phyloP scores from a whole-genome alignment of 2,113 vertebrate species.

The Anthoscopus minutus region DNA sequence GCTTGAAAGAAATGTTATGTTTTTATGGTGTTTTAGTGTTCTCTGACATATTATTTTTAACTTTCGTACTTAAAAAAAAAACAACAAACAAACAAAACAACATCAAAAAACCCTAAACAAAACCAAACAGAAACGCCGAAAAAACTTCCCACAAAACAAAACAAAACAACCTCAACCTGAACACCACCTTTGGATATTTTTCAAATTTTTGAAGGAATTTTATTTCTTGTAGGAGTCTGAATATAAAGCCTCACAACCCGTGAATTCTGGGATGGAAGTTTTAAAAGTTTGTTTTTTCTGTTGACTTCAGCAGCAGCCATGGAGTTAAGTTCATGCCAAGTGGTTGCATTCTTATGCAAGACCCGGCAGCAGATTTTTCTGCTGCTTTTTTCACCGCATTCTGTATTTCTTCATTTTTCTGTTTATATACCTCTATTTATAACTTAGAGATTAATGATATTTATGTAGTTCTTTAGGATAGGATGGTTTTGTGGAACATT shows the following conservation, averaged over 20 bases:
- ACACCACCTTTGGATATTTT: neutral
- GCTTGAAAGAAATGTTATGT: neutral
- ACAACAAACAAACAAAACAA: neutral
- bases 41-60: neutral
- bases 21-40: neutral
- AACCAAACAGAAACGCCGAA: too few relatives aligned
- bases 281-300: neutral
- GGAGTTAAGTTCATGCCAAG: neutral
- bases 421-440: neutral
- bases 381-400: neutral
- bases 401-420: neutral
- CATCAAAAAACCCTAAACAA: neutral
- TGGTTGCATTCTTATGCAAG: neutral
- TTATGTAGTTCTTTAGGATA: neutral
- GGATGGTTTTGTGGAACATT: neutral
- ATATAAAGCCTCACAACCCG: neutral
- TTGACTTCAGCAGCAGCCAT: neutral
- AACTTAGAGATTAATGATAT: neutral
- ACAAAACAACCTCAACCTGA: neutral
- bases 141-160: neutral
- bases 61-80: neutral
- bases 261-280: neutral
- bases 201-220: neutral
- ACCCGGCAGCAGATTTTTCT: neutral
- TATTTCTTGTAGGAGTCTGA: neutral